Conservation (phyloP, 2,113 vertebrate genomes). For the Colius striatus region DNA sequence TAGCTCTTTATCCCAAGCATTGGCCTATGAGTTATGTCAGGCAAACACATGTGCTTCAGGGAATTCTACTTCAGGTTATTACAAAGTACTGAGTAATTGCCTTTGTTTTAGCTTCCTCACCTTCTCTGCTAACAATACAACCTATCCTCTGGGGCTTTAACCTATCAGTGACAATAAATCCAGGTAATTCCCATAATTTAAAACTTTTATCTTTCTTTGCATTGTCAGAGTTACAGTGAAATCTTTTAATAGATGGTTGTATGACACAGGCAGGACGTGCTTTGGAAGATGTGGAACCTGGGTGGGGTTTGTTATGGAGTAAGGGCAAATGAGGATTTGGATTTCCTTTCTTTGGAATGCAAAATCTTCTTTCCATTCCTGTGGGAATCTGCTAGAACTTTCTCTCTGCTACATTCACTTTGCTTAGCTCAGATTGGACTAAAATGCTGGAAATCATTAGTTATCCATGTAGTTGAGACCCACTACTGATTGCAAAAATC, state of each 20-base stretch:
- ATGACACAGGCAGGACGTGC: background rate
- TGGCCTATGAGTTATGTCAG: background rate
- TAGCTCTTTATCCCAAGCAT: background rate
- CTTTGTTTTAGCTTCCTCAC: constrained; percentile 36
- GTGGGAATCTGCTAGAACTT: constrained; percentile 10
- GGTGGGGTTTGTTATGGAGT: constrained; percentile 1
- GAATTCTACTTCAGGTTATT: constrained; percentile 14
- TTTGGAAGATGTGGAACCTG: background rate
- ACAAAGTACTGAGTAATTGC: constrained; percentile 18
- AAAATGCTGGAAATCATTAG: background rate
- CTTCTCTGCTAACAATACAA: background rate
- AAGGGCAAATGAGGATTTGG: constrained; percentile 26
- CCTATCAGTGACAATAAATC: constrained; percentile 22
- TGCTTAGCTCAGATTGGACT: background rate
- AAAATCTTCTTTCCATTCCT: background rate
- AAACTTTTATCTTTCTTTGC: background rate
- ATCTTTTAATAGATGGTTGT: background rate
- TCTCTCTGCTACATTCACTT: background rate
- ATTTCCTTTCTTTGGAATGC: background rate
- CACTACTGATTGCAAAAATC: constrained; percentile 3
- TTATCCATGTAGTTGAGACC: background rate
- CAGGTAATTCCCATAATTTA: background rate
- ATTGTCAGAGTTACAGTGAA: background rate
- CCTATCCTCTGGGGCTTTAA: background rate
- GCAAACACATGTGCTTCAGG: constrained; percentile 16